Evolutionary conservation across 2,888 invertebrate genomes (phyloP).

Genomic region (Marronus borbonicus): DNA sequence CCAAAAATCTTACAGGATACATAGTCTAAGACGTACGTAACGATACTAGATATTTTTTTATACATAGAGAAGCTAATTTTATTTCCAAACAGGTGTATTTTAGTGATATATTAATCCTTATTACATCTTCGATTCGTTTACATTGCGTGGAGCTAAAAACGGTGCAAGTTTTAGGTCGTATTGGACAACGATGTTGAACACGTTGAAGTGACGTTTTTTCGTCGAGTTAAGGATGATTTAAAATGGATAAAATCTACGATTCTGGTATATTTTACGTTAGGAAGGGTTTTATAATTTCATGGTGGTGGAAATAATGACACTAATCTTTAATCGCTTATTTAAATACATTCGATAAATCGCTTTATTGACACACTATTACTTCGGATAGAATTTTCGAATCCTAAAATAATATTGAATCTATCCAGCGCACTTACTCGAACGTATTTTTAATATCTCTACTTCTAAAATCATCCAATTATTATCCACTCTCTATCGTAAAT

Average conservation of each 20-base stretch:
- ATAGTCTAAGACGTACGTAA: conserved; percentile 24
- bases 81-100: conserved; percentile 41
- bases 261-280: not conserved
- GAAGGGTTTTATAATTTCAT: not conserved
- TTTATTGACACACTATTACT: not conserved
- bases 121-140: conserved; percentile 34
- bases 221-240: not conserved
- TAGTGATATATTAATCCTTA: conserved; percentile 18
- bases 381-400: not conserved
- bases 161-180: conserved; percentile 11
- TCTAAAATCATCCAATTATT: not conserved
- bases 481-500: not conserved
- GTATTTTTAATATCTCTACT: conserved; percentile 18
- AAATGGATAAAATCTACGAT: conserved; percentile 18
- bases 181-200: conserved; percentile 20
- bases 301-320: conserved; percentile 16
- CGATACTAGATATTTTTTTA: conserved; percentile 24
- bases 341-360: not conserved
- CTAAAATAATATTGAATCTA: not conserved
- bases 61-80: conserved; percentile 40
- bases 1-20: conserved; percentile 26
- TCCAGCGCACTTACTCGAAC: not conserved
- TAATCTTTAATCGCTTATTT: not conserved
- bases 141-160: conserved; percentile 31
- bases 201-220: conserved; percentile 33